Percentiles rank a stretch among this genome's conserved stretches.
These are phyloP conservation scores for Mesochorus sp. DNA, from an alignment of 2,888 invertebrate species.

Conservation along the genomic window DNA sequence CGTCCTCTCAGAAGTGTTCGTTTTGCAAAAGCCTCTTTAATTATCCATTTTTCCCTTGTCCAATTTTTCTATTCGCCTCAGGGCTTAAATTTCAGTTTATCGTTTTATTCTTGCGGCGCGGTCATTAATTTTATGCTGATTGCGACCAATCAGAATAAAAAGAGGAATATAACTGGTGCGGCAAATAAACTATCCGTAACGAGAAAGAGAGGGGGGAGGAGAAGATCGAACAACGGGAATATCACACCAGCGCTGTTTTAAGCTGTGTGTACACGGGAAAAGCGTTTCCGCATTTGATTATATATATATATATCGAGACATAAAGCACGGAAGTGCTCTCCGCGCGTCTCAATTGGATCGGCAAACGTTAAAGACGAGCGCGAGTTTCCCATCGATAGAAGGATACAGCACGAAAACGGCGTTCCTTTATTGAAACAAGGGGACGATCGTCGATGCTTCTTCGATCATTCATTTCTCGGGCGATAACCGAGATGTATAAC, in stretches of 20 bases:
- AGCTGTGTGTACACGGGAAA: neutral
- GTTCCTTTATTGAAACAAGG: slow-evolving; percentile 14
- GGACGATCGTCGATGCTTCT: slow-evolving; percentile 23
- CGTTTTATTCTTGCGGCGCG: neutral
- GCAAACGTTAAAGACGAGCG: neutral
- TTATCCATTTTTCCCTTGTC: too few species aligned
- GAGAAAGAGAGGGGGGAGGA: slow-evolving; percentile 2
- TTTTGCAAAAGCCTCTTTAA: too few species aligned
- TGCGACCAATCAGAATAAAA: slow-evolving; percentile 6
- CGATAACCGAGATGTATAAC: slow-evolving; percentile 70
- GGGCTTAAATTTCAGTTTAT: neutral
- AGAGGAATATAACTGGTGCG: neutral
- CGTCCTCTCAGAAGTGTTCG: neutral
- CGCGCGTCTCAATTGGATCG: slow-evolving; percentile 17
- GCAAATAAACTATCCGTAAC: slow-evolving; percentile 41
- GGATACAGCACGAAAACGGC: slow-evolving; percentile 16
- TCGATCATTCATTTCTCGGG: slow-evolving; percentile 59
- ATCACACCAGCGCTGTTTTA: neutral
- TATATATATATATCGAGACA: slow-evolving; percentile 34
- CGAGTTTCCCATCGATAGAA: slow-evolving; percentile 52
- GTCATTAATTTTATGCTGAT: slow-evolving; percentile 22
- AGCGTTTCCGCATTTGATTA: slow-evolving; percentile 52
- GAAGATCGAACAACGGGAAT: slow-evolving; percentile 34
- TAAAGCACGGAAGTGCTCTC: slow-evolving; percentile 53
- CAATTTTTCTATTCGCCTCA: neutral